Evolutionary conservation across 2,797 vertebrate species (phyloP).

Genomic region (Ispidina picta): DNA sequence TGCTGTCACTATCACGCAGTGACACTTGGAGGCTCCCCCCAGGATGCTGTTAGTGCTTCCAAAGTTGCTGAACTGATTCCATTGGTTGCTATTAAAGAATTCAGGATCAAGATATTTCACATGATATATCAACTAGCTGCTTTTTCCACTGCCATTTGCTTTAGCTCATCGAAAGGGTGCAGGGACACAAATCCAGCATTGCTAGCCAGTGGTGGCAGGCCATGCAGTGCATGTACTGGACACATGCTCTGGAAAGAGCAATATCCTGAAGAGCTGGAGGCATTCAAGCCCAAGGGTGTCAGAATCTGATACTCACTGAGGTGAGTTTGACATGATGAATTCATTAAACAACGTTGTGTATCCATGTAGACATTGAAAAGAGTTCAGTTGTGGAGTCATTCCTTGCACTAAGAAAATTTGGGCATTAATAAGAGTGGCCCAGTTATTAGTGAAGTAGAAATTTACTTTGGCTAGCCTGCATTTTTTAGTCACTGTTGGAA

Average conservation of each 20-base stretch:
- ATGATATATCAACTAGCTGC: not conserved
- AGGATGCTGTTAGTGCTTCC: not conserved
- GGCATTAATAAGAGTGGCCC: not conserved
- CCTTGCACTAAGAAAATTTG: not conserved
- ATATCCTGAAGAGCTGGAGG: not conserved
- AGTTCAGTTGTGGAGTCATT: not conserved
- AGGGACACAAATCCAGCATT: accelerated
- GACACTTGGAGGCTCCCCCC: accelerated
- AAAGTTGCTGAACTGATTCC: not conserved
- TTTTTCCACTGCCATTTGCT: not conserved
- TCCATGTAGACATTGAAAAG: not conserved
- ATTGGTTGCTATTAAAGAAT: not conserved
- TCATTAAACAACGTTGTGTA: not conserved
- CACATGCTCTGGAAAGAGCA: not conserved
- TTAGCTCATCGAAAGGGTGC: not conserved
- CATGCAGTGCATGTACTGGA: accelerated
- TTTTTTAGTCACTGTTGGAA: not conserved
- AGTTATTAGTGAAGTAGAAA: not conserved
- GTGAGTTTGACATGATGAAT: not conserved
- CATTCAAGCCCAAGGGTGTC: not conserved
- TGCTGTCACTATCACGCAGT: accelerated
- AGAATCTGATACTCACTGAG: not conserved
- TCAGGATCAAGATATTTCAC: not conserved
- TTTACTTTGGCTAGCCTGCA: not conserved
- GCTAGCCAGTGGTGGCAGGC: not conserved